Percentiles rank a stretch among this genome's conserved stretches.
These are phyloP conservation scores for Myiothlypis coronata DNA, from an alignment of 2,797 vertebrate species.

Conservation along the genomic window DNA sequence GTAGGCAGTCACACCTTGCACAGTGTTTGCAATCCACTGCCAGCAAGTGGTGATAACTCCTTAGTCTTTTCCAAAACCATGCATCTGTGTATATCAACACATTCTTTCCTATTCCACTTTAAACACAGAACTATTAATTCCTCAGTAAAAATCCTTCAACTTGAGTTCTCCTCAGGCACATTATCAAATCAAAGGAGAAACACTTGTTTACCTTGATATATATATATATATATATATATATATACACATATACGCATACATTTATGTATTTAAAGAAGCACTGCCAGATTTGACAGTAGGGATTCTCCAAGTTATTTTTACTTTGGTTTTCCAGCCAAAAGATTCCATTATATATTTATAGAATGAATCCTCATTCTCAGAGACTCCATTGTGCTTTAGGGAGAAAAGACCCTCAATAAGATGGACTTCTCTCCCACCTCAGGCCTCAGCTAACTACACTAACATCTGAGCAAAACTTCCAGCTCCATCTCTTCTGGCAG, in stretches of 20 bases:
- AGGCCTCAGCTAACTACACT: not conserved
- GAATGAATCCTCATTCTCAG: not conserved
- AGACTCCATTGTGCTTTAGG: not conserved
- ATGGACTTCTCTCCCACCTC: not conserved
- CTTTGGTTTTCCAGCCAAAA: not conserved
- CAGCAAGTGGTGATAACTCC: not conserved
- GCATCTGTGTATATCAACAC: slow-evolving; percentile 11
- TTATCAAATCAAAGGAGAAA: slow-evolving; percentile 31
- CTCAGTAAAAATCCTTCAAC: slow-evolving; percentile 19
- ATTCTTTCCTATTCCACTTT: slow-evolving; percentile 65
- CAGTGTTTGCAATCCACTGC: not conserved
- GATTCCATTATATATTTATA: not conserved
- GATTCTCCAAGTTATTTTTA: not conserved
- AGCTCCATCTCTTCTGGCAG: not conserved
- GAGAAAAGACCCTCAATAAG: not conserved
- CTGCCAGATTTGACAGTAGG: not conserved
- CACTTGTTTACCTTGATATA: not conserved
- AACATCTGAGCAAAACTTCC: not conserved
- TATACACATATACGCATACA: not conserved
- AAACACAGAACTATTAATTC: slow-evolving; percentile 11
- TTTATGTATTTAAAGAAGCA: not conserved
- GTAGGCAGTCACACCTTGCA: not conserved
- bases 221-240: not conserved
- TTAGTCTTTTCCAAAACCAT: not conserved
- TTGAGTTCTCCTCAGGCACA: not conserved